phyloP scores from a whole-genome alignment of 2,888 invertebrate species.

The Tetragonisca angustula region DNA sequence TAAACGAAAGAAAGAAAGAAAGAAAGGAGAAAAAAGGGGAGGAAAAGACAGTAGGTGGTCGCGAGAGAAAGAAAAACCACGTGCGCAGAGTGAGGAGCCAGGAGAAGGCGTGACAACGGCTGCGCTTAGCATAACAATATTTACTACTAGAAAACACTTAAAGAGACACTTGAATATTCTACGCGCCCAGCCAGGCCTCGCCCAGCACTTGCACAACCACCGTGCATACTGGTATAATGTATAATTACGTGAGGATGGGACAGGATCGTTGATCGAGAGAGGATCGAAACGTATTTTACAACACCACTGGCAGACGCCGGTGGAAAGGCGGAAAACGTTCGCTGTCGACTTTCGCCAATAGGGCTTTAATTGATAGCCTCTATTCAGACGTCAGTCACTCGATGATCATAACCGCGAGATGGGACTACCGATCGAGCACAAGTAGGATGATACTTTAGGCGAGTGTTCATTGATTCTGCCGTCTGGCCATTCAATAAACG shows the following conservation, averaged over 20 bases:
- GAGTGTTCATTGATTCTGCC: conserved; percentile 1
- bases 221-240: conserved; percentile 35
- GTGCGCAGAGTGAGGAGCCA: conserved; percentile 35
- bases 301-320: not conserved
- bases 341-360: conserved; percentile 4
- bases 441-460: not conserved
- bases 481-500: not conserved
- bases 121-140: conserved; percentile 77
- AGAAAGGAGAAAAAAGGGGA: not conserved
- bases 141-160: conserved; percentile 73
- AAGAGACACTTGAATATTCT: conserved; percentile 72
- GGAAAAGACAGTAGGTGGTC: conserved; percentile 14
- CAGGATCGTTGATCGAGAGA: conserved; percentile 33
- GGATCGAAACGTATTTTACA: conserved; percentile 3
- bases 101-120: conserved; percentile 73
- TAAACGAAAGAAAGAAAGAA: too few relatives aligned
- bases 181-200: conserved; percentile 68
- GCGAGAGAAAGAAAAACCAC: conserved; percentile 1
- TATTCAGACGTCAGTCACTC: conserved; percentile 32
- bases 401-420: conserved; percentile 1
- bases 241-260: conserved; percentile 69
- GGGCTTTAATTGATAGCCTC: conserved; percentile 34
- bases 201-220: conserved; percentile 71
- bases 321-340: conserved; percentile 6
- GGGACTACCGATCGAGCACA: not conserved